phyloP scores from a whole-genome alignment of 2,113 vertebrate species.

The Coptodon rendalli region DNA sequence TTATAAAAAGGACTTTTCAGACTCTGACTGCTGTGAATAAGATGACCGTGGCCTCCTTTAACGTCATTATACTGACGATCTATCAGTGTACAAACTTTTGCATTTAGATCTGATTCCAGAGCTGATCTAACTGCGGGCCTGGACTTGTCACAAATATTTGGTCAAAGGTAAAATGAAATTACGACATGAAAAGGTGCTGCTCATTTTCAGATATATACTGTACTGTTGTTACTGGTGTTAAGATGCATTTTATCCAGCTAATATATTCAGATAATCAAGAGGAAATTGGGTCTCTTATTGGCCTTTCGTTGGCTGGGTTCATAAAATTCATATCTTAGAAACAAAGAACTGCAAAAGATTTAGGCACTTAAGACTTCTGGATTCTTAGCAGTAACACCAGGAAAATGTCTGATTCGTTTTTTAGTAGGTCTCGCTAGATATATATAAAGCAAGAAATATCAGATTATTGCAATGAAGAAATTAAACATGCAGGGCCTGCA shows the following conservation, averaged over 20 bases:
- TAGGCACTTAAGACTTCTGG: background rate
- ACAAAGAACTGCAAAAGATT: background rate
- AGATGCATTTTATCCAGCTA: background rate
- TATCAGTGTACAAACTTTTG: background rate
- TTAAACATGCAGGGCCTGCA: background rate
- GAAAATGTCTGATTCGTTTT: background rate
- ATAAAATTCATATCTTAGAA: background rate
- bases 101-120: background rate
- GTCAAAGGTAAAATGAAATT: background rate
- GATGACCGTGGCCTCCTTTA: background rate
- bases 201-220: background rate
- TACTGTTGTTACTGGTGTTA: background rate
- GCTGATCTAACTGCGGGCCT: background rate
- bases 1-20: background rate
- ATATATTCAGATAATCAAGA: background rate
- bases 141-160: background rate
- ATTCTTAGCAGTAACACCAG: background rate
- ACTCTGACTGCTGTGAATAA: accelerated
- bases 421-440: background rate
- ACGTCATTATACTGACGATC: background rate
- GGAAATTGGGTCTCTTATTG: background rate
- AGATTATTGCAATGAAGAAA: background rate
- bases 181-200: background rate
- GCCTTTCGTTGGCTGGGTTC: background rate
- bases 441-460: background rate